Base-by-base conservation (phyloP, 2,888 invertebrate species). In the Dusona sp. region DNA sequence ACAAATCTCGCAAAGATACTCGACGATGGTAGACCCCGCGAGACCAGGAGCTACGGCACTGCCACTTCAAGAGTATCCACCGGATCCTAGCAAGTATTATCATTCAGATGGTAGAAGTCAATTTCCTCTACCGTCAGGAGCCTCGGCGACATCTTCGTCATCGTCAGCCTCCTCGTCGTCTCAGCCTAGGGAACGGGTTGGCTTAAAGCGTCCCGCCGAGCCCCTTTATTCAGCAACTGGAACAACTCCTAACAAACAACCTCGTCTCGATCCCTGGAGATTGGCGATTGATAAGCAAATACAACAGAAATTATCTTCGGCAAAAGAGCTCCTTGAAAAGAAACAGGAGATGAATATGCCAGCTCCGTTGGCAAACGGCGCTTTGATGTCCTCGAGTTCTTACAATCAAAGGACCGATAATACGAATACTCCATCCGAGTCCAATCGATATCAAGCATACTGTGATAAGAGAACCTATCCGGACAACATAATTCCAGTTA, bases 281-380 rank as follows among this genome's bases (percentile, higher is more conserved):
- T 93, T 95, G 85, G 94, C 94, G 1, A 95, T 95, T 84, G 95
- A 96, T 89, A 94, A 95, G 87, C 95, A 95, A 90, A 95, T 95
- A 64, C 95, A 96, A 87, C 95, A 95, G 89, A 94, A 95, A 83
- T 91, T 96, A 22, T 94, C 94, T 22, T 89, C 91, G 7, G 89
- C 92, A 2, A 90, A 88, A 38, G 88, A 88, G 19, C 64, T 91
- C 6, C 90, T 89, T 86, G 91, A 93, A 48, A 92, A 92, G 72
- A 87, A 90, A 33, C 93, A 91, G 57, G 92, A 92, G 48, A 90
- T 91, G 89, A 91, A 79, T 51, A 85, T 92, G 9, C 89, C 91
- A 4, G 89, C 86, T 6, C 88, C 91, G 7, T 22, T 92, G 79
- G 89, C 92, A 3, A 93, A 93, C 81, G 93, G 93, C 2, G 90